Evolutionary conservation across 2,113 vertebrate genomes (phyloP).

Genomic region (Leuciscus idus): DNA sequence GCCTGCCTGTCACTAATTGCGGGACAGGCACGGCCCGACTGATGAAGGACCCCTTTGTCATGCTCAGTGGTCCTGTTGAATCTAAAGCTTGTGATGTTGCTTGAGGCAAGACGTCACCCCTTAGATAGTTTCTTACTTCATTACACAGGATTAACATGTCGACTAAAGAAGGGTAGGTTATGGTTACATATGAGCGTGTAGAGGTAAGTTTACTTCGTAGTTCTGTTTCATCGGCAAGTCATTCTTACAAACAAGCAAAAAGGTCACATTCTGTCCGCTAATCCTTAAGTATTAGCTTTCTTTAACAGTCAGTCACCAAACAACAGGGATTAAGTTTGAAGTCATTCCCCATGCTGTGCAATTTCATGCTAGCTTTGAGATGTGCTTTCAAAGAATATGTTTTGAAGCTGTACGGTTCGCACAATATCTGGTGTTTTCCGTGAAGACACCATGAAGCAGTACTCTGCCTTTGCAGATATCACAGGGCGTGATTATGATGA

Average conservation of each 20-base stretch:
- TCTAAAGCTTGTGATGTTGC: slow-evolving; percentile 63
- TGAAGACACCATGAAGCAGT: background rate
- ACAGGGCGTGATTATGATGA: background rate
- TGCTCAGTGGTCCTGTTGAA: slow-evolving; percentile 63
- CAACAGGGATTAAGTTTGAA: slow-evolving; percentile 58
- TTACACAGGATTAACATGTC: slow-evolving; percentile 69
- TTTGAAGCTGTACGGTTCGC: background rate
- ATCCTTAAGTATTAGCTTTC: slow-evolving; percentile 60
- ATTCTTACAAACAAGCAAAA: slow-evolving; percentile 49
- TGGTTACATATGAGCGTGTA: slow-evolving; percentile 31
- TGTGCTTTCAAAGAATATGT: slow-evolving; percentile 42
- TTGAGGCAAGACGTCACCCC: slow-evolving; percentile 63
- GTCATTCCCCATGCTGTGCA: slow-evolving; percentile 44
- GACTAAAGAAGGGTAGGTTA: slow-evolving; percentile 63
- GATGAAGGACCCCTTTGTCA: slow-evolving; percentile 76
- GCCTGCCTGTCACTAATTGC: slow-evolving; percentile 75
- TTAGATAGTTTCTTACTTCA: slow-evolving; percentile 62
- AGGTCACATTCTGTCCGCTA: slow-evolving; percentile 55
- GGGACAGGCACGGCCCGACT: slow-evolving; percentile 68
- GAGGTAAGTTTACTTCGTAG: slow-evolving; percentile 50
- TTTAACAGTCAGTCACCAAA: slow-evolving; percentile 57
- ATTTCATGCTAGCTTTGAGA: slow-evolving; percentile 59
- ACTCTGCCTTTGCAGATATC: background rate
- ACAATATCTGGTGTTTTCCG: background rate
- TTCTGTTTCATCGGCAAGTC: slow-evolving; percentile 41